Conservation (phyloP, 2,888 invertebrate genomes). For the Synanthedon formicaeformis region DNA sequence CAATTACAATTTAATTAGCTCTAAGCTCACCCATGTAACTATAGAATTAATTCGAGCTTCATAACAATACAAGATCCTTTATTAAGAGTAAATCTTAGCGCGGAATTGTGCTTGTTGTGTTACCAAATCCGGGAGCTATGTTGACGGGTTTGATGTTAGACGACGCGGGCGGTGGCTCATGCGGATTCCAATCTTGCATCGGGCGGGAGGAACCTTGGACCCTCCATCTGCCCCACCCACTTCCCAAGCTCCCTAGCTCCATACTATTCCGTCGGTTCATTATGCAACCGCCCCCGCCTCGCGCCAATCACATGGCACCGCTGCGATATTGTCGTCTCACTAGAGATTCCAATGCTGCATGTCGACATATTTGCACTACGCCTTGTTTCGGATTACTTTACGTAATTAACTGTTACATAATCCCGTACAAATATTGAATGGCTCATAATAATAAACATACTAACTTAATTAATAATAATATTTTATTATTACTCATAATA, state of each 20-base stretch:
- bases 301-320: slow-evolving; percentile 63
- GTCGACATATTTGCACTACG: slow-evolving; percentile 24
- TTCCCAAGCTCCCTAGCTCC: slow-evolving; percentile 12
- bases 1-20: slow-evolving; percentile 7
- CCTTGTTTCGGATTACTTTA: background rate
- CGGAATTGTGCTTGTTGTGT: slow-evolving; percentile 3
- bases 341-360: slow-evolving; percentile 51
- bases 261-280: slow-evolving; percentile 37
- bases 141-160: slow-evolving; percentile 42
- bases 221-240: slow-evolving; percentile 15
- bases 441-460: too few relatives aligned
- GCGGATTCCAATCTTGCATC: slow-evolving; percentile 49
- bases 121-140: slow-evolving; percentile 25
- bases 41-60: background rate
- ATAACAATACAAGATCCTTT: slow-evolving; percentile 5
- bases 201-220: slow-evolving; percentile 14
- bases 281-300: slow-evolving; percentile 62
- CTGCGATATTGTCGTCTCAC: slow-evolving; percentile 56
- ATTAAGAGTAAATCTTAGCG: slow-evolving; percentile 5
- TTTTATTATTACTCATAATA: too few relatives aligned
- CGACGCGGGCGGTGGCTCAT: slow-evolving; percentile 30
- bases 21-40: slow-evolving; percentile 3
- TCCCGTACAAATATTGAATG: too few relatives aligned
- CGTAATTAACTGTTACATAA: too few relatives aligned
- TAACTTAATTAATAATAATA: too few relatives aligned